These are phyloP conservation scores for Drosophila nigromelanica DNA, from an alignment of 1,140 invertebrate species.

Conservation along the genomic window DNA sequence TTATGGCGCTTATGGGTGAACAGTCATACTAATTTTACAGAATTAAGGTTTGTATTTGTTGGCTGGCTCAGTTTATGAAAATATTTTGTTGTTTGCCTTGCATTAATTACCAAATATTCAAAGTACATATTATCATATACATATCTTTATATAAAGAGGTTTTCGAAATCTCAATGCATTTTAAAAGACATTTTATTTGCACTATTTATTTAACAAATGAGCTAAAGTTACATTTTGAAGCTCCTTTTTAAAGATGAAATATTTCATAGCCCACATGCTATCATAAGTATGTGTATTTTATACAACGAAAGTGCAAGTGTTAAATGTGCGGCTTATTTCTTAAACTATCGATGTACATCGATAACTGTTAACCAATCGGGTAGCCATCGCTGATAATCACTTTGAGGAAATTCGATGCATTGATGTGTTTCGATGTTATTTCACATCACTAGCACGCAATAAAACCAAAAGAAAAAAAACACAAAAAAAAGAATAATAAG, in stretches of 20 bases:
- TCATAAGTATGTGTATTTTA: not conserved
- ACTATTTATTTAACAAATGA: not conserved
- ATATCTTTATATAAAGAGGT: not conserved
- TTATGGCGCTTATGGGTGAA: not conserved
- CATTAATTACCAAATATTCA: not conserved
- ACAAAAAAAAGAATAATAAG: constrained; percentile 17
- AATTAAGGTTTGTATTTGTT: no score
- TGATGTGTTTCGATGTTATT: constrained; percentile 11
- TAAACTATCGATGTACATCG: constrained; percentile 5
- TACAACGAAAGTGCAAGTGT: constrained; percentile 1
- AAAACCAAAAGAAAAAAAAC: constrained; percentile 24
- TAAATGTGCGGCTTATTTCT: not conserved
- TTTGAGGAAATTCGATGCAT: not conserved
- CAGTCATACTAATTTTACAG: no score
- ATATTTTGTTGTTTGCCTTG: not conserved
- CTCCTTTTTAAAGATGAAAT: no score
- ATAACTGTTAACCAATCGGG: not conserved
- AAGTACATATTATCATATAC: not conserved
- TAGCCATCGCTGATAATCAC: not conserved
- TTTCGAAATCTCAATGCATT: no score
- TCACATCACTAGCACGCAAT: constrained; percentile 35
- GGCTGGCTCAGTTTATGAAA: no score
- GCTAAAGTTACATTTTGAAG: no score
- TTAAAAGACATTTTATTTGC: not conserved
- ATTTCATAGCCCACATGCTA: no score